These are phyloP conservation scores for Scrobipalpa atriplicella DNA, from an alignment of 2,888 invertebrate species.

Conservation along the genomic window DNA sequence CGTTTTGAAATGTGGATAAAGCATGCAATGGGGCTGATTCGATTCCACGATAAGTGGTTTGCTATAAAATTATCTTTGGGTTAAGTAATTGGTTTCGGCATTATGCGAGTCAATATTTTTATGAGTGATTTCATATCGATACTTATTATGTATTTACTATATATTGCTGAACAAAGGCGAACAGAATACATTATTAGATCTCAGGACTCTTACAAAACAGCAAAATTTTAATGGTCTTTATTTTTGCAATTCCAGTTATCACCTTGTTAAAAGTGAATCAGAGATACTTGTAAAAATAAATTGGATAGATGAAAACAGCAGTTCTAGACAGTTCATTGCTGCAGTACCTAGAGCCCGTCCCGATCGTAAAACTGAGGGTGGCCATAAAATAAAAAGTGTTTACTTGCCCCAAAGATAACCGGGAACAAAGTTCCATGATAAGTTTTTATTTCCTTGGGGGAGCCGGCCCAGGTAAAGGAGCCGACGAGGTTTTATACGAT, in stretches of 20 bases:
- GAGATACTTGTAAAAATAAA: constrained; percentile 25
- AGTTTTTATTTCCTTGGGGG: constrained; percentile 76
- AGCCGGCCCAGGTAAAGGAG: constrained; percentile 55
- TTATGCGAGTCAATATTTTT: constrained; percentile 1
- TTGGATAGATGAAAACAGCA: constrained; percentile 44
- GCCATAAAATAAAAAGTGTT: constrained; percentile 80
- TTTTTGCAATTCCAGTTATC: background rate
- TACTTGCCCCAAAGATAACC: constrained; percentile 75
- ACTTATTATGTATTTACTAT: background rate
- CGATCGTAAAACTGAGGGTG: constrained; percentile 66
- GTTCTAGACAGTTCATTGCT: constrained; percentile 44
- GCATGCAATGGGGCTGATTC: constrained; percentile 56
- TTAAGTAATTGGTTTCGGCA: constrained; percentile 48
- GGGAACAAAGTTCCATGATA: constrained; percentile 77
- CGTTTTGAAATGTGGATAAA: constrained; percentile 55
- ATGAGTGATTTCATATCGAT: constrained; percentile 4
- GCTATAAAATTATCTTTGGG: constrained; percentile 43
- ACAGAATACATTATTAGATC: no score
- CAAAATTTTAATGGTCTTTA: constrained; percentile 1
- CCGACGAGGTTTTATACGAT: constrained; percentile 34
- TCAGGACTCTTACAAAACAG: no score
- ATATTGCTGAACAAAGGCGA: background rate
- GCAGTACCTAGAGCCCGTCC: constrained; percentile 39
- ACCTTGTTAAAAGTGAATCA: constrained; percentile 18
- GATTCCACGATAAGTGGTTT: constrained; percentile 44